Conservation (phyloP, 2,113 vertebrate genomes). For the Istiophorus platypterus region DNA sequence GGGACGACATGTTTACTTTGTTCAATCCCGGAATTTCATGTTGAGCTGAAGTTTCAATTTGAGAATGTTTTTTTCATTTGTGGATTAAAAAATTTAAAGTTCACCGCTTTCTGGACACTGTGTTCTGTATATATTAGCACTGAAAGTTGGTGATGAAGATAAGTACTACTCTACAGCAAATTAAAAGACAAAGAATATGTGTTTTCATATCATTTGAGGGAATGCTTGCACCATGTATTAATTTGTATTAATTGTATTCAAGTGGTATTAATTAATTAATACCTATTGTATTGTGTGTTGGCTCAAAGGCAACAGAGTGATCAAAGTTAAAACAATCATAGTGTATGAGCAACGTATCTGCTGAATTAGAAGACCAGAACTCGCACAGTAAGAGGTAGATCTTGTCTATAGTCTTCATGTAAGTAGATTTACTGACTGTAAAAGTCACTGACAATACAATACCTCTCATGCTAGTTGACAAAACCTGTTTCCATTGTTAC, state of each 20-base stretch:
- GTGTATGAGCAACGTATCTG: not conserved
- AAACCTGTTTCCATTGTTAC: constrained; percentile 47
- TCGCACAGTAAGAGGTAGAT: not conserved
- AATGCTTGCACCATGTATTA: no score
- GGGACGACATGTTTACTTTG: not conserved
- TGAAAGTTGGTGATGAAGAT: not conserved
- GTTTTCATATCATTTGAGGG: not conserved
- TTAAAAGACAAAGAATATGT: not conserved
- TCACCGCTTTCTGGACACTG: not conserved
- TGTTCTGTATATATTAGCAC: not conserved
- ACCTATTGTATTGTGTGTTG: no score
- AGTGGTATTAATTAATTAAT: no score
- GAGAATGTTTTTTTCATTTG: not conserved
- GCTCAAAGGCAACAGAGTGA: not conserved
- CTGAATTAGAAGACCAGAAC: not conserved
- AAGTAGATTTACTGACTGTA: constrained; percentile 3
- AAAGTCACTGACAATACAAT: not conserved
- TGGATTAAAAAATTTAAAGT: not conserved
- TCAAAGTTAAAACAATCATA: not conserved
- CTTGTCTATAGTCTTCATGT: not conserved
- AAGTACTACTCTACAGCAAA: not conserved
- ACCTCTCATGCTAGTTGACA: not conserved
- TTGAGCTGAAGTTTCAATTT: not conserved
- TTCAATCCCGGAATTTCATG: not conserved
- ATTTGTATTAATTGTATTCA: no score